Evolutionary conservation across 1,140 invertebrate species (phyloP), one percentile per base, ranked within the genome.

Genomic region (Apis dorsata): DNA sequence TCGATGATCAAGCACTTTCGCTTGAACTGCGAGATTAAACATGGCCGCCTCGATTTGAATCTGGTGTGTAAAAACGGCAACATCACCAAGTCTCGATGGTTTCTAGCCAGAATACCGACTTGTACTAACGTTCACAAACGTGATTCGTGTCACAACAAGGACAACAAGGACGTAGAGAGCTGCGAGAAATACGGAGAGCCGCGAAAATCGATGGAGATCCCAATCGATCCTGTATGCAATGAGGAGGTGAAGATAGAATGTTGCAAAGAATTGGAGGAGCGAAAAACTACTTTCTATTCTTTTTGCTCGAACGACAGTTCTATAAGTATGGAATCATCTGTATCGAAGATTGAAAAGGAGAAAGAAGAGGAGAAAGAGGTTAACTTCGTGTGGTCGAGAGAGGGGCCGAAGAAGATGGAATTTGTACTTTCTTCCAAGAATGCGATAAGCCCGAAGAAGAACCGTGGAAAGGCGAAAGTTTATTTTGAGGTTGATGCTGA

Each of bases 1-100:
- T 19, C 68, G 0, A 21, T 65, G 70, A n/a, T 80, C 34, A 69
- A 70, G 0, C 60, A 55, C 15, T 76, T 88, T 17, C 55, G 62
- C 51, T 82, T 92, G 10, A 72, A 81, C 15, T 91, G 90, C 28
- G 72, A 90, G 21, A 87, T 91, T 49, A 76, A 83, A 28, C 59
- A 72, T 0, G 85, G 82, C 70, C 83, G 86, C 71, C 76, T 91
- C 21, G 83, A 79, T 34, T 75, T 92, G 49, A 88, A 85, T 55
- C 76, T 92, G n/a, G 72, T 44, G 7, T 13, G 55, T 8, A 49
- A 19, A 10, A 77, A 51, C 15, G 17, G 2, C 1, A 5, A 21
- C 5, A 60, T 21, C 0, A 4, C 57, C 0, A 79, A 65, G 51
- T 15, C n/a, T 44, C 51, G 65, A 34, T 59, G 88, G 8, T 90